phyloP scores from a whole-genome alignment of 1,140 invertebrate species.

The Danaus melanippus region DNA sequence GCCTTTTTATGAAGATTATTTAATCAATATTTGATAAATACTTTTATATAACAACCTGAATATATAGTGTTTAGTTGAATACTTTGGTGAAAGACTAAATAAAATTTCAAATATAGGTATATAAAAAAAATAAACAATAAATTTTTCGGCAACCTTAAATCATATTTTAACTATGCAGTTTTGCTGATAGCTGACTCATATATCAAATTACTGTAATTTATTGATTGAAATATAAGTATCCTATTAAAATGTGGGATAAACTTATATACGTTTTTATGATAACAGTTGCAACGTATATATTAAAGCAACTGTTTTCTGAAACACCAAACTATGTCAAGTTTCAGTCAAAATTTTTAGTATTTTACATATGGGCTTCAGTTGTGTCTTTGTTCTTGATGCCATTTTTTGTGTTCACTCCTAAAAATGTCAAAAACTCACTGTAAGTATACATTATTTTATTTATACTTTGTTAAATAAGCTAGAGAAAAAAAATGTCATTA shows the following conservation, averaged over 20 bases:
- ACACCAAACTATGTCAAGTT: slow-evolving; percentile 68
- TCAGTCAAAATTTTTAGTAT: slow-evolving; percentile 69
- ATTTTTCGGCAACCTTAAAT: too few relatives aligned
- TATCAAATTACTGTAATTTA: slow-evolving; percentile 3
- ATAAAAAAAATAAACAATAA: too few relatives aligned
- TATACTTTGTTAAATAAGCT: slow-evolving; percentile 4
- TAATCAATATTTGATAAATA: too few relatives aligned
- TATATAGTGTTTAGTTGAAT: too few relatives aligned
- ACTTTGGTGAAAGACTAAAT: too few relatives aligned
- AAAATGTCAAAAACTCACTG: slow-evolving; percentile 68
- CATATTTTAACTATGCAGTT: too few relatives aligned
- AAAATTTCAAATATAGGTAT: too few relatives aligned
- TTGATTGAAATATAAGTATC: slow-evolving; percentile 4
- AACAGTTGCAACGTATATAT: slow-evolving; percentile 51
- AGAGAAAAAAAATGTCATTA: slow-evolving; percentile 1
- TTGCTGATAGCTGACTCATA: too few relatives aligned
- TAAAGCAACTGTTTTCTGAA: slow-evolving; percentile 67
- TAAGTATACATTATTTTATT: slow-evolving; percentile 41
- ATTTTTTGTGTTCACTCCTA: slow-evolving; percentile 67
- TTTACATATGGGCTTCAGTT: slow-evolving; percentile 61
- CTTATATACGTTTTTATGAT: slow-evolving; percentile 56
- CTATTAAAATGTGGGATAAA: slow-evolving; percentile 56
- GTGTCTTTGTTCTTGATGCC: slow-evolving; percentile 58
- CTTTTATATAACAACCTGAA: too few relatives aligned
- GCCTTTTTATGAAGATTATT: too few relatives aligned